Base-by-base conservation (phyloP, 2,113 vertebrate genomes). In the Phylloscopus trochilus region DNA sequence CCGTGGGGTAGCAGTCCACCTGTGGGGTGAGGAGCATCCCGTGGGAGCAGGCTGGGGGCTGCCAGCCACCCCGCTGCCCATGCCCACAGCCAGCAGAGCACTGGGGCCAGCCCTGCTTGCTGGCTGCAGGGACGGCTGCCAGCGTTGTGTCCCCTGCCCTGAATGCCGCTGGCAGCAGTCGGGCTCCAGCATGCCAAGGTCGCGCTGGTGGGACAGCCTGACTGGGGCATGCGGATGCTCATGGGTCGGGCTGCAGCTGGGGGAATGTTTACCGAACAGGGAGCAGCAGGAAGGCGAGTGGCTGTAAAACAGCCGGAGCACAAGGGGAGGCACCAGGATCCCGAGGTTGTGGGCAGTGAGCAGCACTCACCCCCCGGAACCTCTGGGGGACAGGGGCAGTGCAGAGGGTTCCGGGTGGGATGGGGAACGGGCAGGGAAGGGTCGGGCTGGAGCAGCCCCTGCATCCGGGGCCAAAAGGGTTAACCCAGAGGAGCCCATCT, bases 1-100 rank as follows among this genome's bases (percentile, higher is more conserved):
- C 63, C 0, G 96, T 93, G 7, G n/a, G 27, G 39, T 98, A 96
- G 97, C 99, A 99, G 64, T 98, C 94, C 41, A 72, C 92, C 99
- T 99, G 92, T 7, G 84, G 92, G n/a, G 92, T 0, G 2, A 92
- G 64, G 67, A 73, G 64, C 12, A 56, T 4, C 6, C 39, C 10
- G 0, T 70, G 51, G 56, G 43, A 78, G 10, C 3, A 2, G 63
- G 41, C 52, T 62, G 33, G 39, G 51, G 68, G 21, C 46, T 66
- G 49, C n/a, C 2, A 0, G 22, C 55, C 16, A 3, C 12, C 39
- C 41, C 1, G 0, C 20, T 74, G 17, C 12, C 60, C 43, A 9
- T 13, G 30, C 63, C 59, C 44, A 17, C 1, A 0, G 46, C 41
- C 10, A 4, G 47, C 4, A 1, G 20, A 49, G 56, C 79, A 20